Evolutionary conservation across 2,888 invertebrate genomes (phyloP).

Genomic region (Diplolepis rosae): DNA sequence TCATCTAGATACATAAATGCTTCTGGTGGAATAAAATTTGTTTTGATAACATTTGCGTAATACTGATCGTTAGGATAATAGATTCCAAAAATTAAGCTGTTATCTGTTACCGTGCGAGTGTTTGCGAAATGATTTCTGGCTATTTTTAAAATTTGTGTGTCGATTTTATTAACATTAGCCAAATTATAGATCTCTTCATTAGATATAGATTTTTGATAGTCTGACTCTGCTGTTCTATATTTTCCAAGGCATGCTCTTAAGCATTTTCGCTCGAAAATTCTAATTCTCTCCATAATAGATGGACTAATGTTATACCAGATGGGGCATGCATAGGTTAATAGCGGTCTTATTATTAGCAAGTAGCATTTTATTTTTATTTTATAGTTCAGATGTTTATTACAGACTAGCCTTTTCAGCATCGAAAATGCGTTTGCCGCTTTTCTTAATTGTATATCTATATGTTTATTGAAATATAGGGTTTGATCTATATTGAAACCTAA

Average conservation of each 20-base stretch:
- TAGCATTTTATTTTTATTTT: constrained; percentile 32
- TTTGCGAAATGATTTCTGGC: no score
- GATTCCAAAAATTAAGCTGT: no score
- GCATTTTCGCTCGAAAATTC: constrained; percentile 33
- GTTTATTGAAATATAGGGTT: constrained; percentile 20
- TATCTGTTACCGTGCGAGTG: no score
- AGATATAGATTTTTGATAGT: constrained; percentile 16
- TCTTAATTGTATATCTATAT: constrained; percentile 20
- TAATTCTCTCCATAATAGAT: constrained; percentile 27
- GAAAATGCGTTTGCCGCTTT: constrained; percentile 34
- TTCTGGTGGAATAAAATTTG: no score
- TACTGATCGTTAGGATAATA: no score
- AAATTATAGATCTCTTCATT: constrained; percentile 25
- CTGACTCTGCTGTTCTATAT: constrained; percentile 26
- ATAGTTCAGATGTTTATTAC: neutral
- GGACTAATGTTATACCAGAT: constrained; percentile 30
- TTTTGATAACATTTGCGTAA: no score
- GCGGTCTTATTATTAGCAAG: constrained; percentile 25
- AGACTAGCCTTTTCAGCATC: constrained; percentile 1
- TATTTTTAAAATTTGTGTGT: no score
- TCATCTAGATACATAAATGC: no score
- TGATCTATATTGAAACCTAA: constrained; percentile 13
- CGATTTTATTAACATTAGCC: no score
- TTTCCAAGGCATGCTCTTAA: constrained; percentile 19
- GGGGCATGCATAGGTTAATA: constrained; percentile 31